Evolutionary conservation across 2,113 vertebrate genomes (phyloP).

Genomic region (Gymnocephalus cernua): DNA sequence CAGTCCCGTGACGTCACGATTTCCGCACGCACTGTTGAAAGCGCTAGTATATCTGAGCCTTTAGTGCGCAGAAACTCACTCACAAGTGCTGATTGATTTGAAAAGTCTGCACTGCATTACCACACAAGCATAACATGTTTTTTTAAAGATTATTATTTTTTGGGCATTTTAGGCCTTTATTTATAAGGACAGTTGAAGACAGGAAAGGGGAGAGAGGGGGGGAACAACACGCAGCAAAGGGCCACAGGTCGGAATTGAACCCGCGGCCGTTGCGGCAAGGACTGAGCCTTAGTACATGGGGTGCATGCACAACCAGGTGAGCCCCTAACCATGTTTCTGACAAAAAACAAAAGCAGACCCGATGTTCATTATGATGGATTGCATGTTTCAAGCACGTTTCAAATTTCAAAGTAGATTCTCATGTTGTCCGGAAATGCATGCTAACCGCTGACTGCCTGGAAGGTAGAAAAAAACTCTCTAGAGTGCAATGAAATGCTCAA

Average conservation of each 20-base stretch:
- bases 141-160: too few relatives aligned
- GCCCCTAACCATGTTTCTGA: not conserved
- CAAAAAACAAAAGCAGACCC: slow-evolving; percentile 1
- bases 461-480: not conserved
- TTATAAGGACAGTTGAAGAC: too few relatives aligned
- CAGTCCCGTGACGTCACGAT: too few relatives aligned
- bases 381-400: slow-evolving; percentile 29
- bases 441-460: not conserved
- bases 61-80: not conserved
- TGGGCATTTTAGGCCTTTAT: too few relatives aligned
- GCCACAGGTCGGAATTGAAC: too few relatives aligned
- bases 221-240: too few relatives aligned
- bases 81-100: slow-evolving; percentile 3
- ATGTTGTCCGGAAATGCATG: not conserved
- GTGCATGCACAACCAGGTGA: too few relatives aligned
- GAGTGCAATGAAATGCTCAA: slow-evolving; percentile 5
- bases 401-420: slow-evolving; percentile 27
- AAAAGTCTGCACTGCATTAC: slow-evolving; percentile 17
- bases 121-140: not conserved
- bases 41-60: too few relatives aligned
- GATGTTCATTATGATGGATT: slow-evolving; percentile 13
- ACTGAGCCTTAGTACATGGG: too few relatives aligned
- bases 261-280: too few relatives aligned
- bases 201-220: too few relatives aligned
- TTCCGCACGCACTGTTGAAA: too few relatives aligned